Base-by-base conservation (phyloP, 2,797 vertebrate species). In the Sebastes hopkinsi region DNA sequence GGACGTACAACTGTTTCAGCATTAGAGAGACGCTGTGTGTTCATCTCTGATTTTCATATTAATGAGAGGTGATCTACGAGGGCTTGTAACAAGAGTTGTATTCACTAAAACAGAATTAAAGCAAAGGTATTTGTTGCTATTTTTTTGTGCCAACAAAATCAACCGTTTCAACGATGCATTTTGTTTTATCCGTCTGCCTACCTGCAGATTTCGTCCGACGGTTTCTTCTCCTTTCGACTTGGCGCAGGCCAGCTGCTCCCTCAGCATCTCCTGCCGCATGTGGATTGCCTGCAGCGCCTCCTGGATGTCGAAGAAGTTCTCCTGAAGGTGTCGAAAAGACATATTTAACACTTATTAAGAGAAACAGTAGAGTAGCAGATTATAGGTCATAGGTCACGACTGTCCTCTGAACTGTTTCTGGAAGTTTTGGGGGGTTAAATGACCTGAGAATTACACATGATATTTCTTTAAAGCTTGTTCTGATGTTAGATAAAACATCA, bases 291-390 rank as follows among this genome's bases (percentile, higher is more conserved):
- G 97, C 81, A 99, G 94, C 0, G 97, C 95, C 91, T 99, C 98
- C 94, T 98, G 98, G 91, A 98, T 97, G 94, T 99, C 98, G 56
- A 98, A 96, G 93, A 98, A 98, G 67, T 97, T 97, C 85, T 99
- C 98, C 98, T 99, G 91, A 10, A 69, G 65, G 81, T 2, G 56
- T 2, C 4, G 8, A 23, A 12, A 11, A 32, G 27, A 58, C 55
- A 16, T 20, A 52, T 58, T 25, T 25, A 55, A 6, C n/a, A 55
- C 8, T 55, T 55, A 58, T 16, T 25, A 58, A 27, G 56, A 29
- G 12, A 55, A 22, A 27, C 23, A 18, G 56, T 8, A 34, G 6
- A 34, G 59, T 12, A 23, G 32, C 30, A 13, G 20, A 62, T 34
- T 13, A 8, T n/a, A 3, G 59, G 29, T 61, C 27, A 55, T 46